Evolutionary conservation across 1,140 invertebrate species (phyloP).

Genomic region (Lordiphosa collinella): DNA sequence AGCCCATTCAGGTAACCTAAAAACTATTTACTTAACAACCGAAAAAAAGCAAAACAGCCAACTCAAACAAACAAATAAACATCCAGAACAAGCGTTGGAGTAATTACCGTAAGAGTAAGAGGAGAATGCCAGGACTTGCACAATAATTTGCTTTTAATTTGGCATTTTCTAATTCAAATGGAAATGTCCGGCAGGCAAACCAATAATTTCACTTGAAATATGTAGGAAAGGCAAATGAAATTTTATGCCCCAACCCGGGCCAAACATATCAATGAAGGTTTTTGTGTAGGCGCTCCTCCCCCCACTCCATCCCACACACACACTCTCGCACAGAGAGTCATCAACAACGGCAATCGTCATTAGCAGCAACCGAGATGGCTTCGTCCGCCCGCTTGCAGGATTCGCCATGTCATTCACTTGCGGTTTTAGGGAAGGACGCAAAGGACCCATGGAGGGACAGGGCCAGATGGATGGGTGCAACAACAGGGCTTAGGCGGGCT

Average conservation of each 20-base stretch:
- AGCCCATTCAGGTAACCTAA: constrained; percentile 15
- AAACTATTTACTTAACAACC: constrained; percentile 44
- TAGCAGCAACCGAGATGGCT: constrained; percentile 61
- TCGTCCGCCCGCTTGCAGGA: constrained; percentile 13
- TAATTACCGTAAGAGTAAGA: constrained; percentile 48
- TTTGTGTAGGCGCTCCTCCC: constrained; percentile 9
- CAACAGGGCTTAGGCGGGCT: constrained; percentile 51
- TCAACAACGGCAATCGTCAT: constrained; percentile 68
- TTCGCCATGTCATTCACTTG: constrained; percentile 63
- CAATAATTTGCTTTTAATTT: constrained; percentile 76
- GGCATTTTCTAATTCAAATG: constrained; percentile 52
- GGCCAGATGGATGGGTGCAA: constrained; percentile 4
- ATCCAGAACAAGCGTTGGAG: constrained; percentile 24
- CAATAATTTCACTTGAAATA: constrained; percentile 69
- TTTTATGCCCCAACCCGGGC: constrained; percentile 27
- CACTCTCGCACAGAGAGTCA: constrained; percentile 20
- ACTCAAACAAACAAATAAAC: constrained; percentile 32
- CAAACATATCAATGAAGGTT: constrained; percentile 66
- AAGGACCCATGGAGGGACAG: neutral
- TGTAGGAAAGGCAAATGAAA: constrained; percentile 55
- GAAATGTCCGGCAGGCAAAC: constrained; percentile 26
- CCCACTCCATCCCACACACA: constrained; percentile 6
- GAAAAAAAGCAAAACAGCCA: constrained; percentile 35
- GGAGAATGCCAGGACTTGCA: constrained; percentile 32
- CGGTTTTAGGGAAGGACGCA: constrained; percentile 29